Base-by-base conservation (phyloP, 2,797 vertebrate species). In the Sebastes goodei region DNA sequence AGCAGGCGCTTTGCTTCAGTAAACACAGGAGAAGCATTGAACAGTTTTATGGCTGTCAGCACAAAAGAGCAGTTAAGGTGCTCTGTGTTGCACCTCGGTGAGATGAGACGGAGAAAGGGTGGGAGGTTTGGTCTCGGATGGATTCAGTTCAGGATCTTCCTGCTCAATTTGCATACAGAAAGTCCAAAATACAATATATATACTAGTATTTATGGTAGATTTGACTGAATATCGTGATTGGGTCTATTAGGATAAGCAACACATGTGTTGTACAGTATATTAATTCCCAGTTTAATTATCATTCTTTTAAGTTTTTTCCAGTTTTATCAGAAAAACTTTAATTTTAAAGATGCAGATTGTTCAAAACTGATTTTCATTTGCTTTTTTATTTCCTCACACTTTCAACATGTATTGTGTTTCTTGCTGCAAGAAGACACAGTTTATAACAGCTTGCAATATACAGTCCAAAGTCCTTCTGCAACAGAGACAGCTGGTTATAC, bases 11-110 rank as follows among this genome's bases (percentile, higher is more conserved):
- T 29, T 3, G 69, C 71, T 29, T 53, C n/a, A 9, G 66, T 20
- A 25, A 71, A 57, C 79, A 57, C 68, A 0, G 14, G 35, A 55
- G 78, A 74, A 10, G 62, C 46, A 12, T 11, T 29, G 15, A 29
- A 23, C 71, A 1, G 7, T 62, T 80, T 68, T 15, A 71, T 3
- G 64, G 32, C 71, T 76, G 79, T 74, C 63, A 74, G 80, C 75
- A 76, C 42, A 79, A 88, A 82, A 52, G 49, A 84, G 80, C 80
- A 78, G 80, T 63, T 35, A 67, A 32, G 42, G 59, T 67, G 63
- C 66, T 75, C 66, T 7, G 64, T 32, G 78, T 7, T 67, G 53
- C 69, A 52, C 23, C 77, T 42, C 10, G 14, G 42, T 6, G 82
- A 71, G 78, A 76, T 69, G 69, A 88, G 64, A 75, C 10, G 14